phyloP scores from a whole-genome alignment of 2,797 vertebrate species.

The Anabacerthia variegaticeps region DNA sequence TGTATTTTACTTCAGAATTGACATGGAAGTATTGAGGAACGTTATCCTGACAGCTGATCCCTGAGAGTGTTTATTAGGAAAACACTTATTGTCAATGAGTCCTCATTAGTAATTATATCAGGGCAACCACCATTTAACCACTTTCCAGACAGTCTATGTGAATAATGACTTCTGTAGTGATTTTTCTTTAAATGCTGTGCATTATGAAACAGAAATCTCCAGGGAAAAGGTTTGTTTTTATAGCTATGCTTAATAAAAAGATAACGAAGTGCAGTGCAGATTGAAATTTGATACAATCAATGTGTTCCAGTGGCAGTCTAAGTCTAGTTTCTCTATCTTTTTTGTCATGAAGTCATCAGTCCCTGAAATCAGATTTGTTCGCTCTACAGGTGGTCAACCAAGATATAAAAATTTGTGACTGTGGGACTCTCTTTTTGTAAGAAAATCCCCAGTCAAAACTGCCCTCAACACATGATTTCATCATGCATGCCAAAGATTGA shows the following conservation, averaged over 20 bases:
- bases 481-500: not conserved
- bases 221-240: not conserved
- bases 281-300: not conserved
- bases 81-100: not conserved
- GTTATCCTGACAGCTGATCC: not conserved
- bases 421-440: not conserved
- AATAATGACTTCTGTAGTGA: not conserved
- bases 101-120: not conserved
- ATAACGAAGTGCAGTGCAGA: not conserved
- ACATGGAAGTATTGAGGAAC: not conserved
- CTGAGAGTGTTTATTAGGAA: not conserved
- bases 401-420: not conserved
- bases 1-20: not conserved
- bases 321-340: not conserved
- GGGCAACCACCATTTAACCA: not conserved
- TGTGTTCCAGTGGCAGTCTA: not conserved
- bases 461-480: not conserved
- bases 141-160: not conserved
- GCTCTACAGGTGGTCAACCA: not conserved
- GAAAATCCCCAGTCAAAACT: not conserved
- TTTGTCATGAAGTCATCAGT: not conserved
- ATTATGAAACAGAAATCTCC: not conserved
- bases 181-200: not conserved
- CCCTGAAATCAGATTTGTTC: not conserved
- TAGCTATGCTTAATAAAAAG: not conserved